Base-by-base conservation (phyloP, 2,888 invertebrate species). In the Volucella zonaria region DNA sequence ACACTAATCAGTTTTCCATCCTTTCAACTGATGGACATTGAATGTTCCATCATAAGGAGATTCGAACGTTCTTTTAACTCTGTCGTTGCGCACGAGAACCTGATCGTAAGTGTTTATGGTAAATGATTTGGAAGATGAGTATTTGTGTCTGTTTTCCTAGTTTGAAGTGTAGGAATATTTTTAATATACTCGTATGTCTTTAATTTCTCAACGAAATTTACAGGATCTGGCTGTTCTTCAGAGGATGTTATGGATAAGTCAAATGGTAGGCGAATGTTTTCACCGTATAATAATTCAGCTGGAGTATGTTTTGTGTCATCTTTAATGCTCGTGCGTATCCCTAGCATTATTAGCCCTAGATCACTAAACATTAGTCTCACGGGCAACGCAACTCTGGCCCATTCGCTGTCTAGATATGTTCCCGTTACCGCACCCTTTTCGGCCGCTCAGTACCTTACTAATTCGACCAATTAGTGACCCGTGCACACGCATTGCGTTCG, bases 71-170 rank as follows among this genome's bases (percentile, higher is more conserved):
- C 42, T 42, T 12, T 15, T 58, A 31, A 42, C 42, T 12, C 42
- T 4, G 11, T 43, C 43, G 58, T 15, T 42, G 6, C 58, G n/a
- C 4, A 42, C 31, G 15, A 59, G 12, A 31, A 59, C 42, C 2
- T 59, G n/a, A 12, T 42, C 58, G 42, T 43, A 59, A 42, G 58
- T 59, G 42, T 42, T n/a, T 59, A n/a, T n/a, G n/a, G n/a, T n/a
- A 59, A 18, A 11, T 42, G n/a, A 2, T 42, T 12, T 43, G 58
- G 58, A 12, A 59, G 8, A 12, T 59, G 42, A 11, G 8, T 6
- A 42, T 14, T 14, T 42, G 9, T 59, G 14, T 59, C 6, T 15
- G 18, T 43, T 59, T 59, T 43, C 6, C 58, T 15, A 12, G n/a
- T n/a, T 43, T 59, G 1, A 3, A 43, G 0, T 42, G 9, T 42